Evolutionary conservation across 2,888 invertebrate species (phyloP), one percentile per base, ranked within the genome.

Genomic region (Pyrochroa serraticornis): DNA sequence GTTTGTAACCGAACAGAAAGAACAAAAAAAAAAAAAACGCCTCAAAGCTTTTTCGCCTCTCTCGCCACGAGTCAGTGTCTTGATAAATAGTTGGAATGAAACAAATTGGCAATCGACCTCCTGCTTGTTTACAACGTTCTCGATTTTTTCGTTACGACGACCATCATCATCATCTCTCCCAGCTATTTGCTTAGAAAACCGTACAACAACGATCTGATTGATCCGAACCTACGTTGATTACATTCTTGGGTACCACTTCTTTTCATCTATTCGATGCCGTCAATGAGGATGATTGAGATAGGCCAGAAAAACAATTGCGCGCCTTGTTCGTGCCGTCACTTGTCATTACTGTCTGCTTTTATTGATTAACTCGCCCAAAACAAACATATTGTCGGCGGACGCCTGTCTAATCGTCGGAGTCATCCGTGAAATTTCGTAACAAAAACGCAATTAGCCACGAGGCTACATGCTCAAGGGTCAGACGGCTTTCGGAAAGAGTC

Each of bases 231-330:
- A 22, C 35, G 35, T 35, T 12, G 35, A 45, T 45, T 41, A 41
- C 41, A 41, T 41, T 22, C 41, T n/a, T 14, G 14, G 22, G 13
- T 22, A 35, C 35, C 44, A 34, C 12, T 44, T 44, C 14, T 36
- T 33, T 43, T 41, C 30, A 1, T 30, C 12, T 22, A 2, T 34
- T 35, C 8, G 45, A 34, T 12, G 45, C 45, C 45, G 45, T 45
- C 45, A 45, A 45, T 45, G 32, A 34, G 12, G 34, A 44, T 41
- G 41, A 41, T 41, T 7, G 41, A 41, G 41, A 7, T 14, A 41
- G 41, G n/a, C 22, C 41, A 41, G 8, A 41, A 41, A 41, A 41
- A 41, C 41, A 41, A 41, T 41, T 22, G 22, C 41, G 34, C 44
- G 8, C 34, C 34, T 44, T 13, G 44, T 34, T 6, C 12, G 3